Evolutionary conservation across 2,888 invertebrate species (phyloP), one percentile per base, ranked within the genome.

Genomic region (Cerastis rubricosa): DNA sequence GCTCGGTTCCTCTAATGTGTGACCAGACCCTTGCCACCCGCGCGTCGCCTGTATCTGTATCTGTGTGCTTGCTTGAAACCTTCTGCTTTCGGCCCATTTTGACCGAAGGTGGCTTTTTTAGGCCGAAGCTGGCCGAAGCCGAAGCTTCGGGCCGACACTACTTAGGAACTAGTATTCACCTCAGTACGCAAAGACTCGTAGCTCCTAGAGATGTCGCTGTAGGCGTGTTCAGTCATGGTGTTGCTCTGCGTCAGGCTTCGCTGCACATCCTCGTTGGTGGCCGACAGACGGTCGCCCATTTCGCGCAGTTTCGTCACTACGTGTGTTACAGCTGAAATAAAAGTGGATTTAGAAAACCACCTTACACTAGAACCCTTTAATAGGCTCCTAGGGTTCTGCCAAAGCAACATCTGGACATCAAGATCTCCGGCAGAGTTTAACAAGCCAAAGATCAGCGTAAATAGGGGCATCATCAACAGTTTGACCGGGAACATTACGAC

Each of bases 191-290:
- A 90, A 14, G 97, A 94, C 67, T 96, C 97, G 85, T 97, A 97
- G 86, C 96, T 97, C 69, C 95, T 93, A 61, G 97, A 95, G 84
- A 97, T 96, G 87, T 97, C 97, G 66, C 93, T 92, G 89, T 97
- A 97, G 78, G 97, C 97, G 77, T 94, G 97, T 87, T 97, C 97
- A 4, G 97, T 94, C 94, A 97, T 91, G 0, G 95, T 93, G 88
- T 97, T 94, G 89, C 97, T 96, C 83, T 97, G 97, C 57, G 97
- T 97, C 22, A 98, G 93, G 63, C 97, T 97, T 67, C 96, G 96
- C 67, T 97, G 96, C 14, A 98, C 95, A 78, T 98, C 97, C 78
- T 97, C 96, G 75, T 97, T 97, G 22, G 97, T 95, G 47, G 97
- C 94, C 66, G 95, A 94, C 83, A 97, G 94, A 0, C 96, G 94